phyloP scores from a whole-genome alignment of 2,797 vertebrate genomes.

The Coranthus polyacanthus region DNA sequence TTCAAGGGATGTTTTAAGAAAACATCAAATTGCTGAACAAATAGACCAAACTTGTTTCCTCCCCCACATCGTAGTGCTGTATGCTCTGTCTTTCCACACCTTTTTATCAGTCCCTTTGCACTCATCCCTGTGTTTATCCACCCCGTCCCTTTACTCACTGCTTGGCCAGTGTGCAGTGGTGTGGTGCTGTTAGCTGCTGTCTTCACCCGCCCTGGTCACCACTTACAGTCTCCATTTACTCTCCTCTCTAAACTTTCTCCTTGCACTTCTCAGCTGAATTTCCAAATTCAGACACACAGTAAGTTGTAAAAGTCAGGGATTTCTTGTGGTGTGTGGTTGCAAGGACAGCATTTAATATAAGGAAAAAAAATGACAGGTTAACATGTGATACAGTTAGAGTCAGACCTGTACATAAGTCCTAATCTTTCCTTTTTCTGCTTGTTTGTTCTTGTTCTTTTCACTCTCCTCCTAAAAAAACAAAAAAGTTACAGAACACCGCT shows the following conservation, averaged over 20 bases:
- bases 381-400: no score
- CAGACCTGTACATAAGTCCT: no score
- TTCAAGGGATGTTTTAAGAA: no score
- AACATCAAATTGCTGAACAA: no score
- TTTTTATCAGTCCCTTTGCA: constrained; percentile 9
- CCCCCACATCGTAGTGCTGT: no score
- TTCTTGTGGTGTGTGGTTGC: no score
- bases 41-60: no score
- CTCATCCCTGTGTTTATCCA: constrained; percentile 47
- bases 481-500: constrained; percentile 4
- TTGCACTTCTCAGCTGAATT: background rate
- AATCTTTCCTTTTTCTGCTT: no score
- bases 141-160: constrained; percentile 34
- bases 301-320: background rate
- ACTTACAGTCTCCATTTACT: constrained; percentile 33
- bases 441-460: no score
- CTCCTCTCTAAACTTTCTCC: constrained; percentile 14
- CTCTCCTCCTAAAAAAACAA: background rate
- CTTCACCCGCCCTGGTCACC: constrained; percentile 55
- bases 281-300: background rate
- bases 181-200: constrained; percentile 76
- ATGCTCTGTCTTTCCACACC: no score
- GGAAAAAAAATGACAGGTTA: no score
- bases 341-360: no score
- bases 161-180: constrained; percentile 82